Evolutionary conservation across 1,140 invertebrate genomes (phyloP).

Genomic region (Choristoneura fumiferana): DNA sequence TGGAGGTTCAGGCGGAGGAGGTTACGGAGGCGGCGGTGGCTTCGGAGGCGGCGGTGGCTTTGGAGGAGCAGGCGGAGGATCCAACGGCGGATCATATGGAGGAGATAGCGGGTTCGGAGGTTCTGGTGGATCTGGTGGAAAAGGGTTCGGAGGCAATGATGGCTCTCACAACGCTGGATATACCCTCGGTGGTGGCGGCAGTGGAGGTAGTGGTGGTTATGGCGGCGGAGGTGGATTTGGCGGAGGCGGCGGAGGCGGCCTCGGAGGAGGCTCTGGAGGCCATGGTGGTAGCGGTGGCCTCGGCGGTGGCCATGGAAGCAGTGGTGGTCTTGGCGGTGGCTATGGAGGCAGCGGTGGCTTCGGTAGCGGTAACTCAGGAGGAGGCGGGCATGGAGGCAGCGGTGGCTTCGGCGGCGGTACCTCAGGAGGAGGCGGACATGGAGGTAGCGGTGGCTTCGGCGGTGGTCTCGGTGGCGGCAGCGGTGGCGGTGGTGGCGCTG

Average conservation of each 20-base stretch:
- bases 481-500: constrained; percentile 18
- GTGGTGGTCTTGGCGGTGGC: constrained; percentile 27
- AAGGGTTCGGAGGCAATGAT: constrained; percentile 27
- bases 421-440: no score
- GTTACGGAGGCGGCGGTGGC: constrained; percentile 15
- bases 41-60: constrained; percentile 28
- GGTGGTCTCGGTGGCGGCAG: constrained; percentile 21
- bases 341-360: constrained; percentile 13
- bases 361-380: constrained; percentile 15
- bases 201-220: constrained; percentile 25
- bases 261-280: constrained; percentile 26
- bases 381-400: constrained; percentile 14
- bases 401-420: constrained; percentile 23
- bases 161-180: constrained; percentile 26
- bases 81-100: constrained; percentile 19
- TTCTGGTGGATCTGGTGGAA: constrained; percentile 24
- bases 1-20: constrained; percentile 25
- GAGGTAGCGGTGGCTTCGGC: constrained; percentile 24
- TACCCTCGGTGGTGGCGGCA: constrained; percentile 19
- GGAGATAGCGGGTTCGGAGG: constrained; percentile 4
- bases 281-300: no score
- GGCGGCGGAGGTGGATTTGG: constrained; percentile 24
- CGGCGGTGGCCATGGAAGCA: no score
- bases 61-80: constrained; percentile 28
- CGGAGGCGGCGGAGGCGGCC: constrained; percentile 34